Evolutionary conservation across 2,888 invertebrate species (phyloP), one percentile per base, ranked within the genome.

Genomic region (Emmelina monodactyla): DNA sequence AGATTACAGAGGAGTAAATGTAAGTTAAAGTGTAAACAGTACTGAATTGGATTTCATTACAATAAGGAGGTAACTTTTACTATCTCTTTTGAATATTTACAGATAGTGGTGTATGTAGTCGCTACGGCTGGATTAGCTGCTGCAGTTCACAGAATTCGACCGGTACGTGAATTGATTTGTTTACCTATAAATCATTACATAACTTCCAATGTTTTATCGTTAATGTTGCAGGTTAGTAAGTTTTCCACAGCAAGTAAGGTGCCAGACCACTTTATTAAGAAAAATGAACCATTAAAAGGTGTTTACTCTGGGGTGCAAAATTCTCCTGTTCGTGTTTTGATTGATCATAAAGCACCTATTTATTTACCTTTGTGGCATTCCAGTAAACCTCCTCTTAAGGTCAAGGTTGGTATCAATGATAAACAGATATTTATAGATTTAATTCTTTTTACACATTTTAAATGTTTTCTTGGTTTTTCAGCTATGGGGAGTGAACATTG

Each of bases 21-120:
- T 79, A 60, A 44, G 75, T 4, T 66, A 43, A 14, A 38, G 34
- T n/a, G 1, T 14, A 11, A 11, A 7, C 13, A 22, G 30, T 31
- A 33, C 36, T 39, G 19, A 13, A 14, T 33, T 28, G 9, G n/a
- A n/a, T n/a, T n/a, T n/a, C n/a, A n/a, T n/a, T n/a, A n/a, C n/a
- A n/a, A n/a, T n/a, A n/a, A 28, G 13, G 3, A 28, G 31, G 29
- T 29, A 28, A 38, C 43, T 47, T 42, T 46, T 52, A 42, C 50
- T 40, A 37, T 40, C 37, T 37, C 35, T 43, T 43, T 43, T 51
- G 43, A 45, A 3, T 53, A 47, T 52, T 40, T 79, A 47, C 68
- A 85, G 83, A 72, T 83, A 54, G 70, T 82, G 33, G 81, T 84
- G 29, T 86, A 85, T 53, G 82, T 83, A 36, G 57, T 85, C 35